Conservation (phyloP, 2,888 invertebrate genomes). For the Coelinius sp. region DNA sequence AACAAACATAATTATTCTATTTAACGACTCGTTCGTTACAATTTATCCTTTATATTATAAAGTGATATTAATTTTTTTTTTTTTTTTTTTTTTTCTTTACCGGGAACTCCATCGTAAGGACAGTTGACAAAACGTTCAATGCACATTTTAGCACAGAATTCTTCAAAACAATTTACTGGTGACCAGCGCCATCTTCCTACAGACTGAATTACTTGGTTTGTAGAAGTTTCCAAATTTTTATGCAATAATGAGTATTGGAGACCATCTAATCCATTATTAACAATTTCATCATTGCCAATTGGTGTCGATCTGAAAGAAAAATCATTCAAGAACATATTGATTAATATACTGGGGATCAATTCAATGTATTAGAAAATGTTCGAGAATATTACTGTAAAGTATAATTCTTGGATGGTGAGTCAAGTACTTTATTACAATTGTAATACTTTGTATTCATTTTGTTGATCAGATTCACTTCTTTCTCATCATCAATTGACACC, state of each 20-base stretch:
- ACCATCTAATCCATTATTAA: background rate
- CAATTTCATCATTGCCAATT: background rate
- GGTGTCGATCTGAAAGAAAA: background rate
- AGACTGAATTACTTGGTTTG: background rate
- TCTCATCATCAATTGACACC: background rate
- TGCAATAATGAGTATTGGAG: background rate
- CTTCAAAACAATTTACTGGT: slow-evolving; percentile 41
- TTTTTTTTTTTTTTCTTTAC: too few relatives aligned
- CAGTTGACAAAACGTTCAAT: slow-evolving; percentile 40
- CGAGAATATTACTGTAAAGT: too few relatives aligned
- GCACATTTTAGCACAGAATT: slow-evolving; percentile 44
- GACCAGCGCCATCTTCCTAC: slow-evolving; percentile 40
- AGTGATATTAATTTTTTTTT: too few relatives aligned
- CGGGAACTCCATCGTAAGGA: slow-evolving; percentile 13
- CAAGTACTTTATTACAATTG: background rate
- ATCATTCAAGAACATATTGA: too few relatives aligned
- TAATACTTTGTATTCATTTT: background rate
- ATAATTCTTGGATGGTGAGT: background rate
- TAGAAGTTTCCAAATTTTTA: background rate
- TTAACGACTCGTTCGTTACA: background rate
- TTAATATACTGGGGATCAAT: too few relatives aligned
- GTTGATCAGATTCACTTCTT: background rate
- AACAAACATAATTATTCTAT: background rate
- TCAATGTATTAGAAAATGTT: too few relatives aligned
- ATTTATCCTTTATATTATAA: too few relatives aligned